These are phyloP conservation scores for Thyatira batis DNA, from an alignment of 2,888 invertebrate species.

Conservation along the genomic window DNA sequence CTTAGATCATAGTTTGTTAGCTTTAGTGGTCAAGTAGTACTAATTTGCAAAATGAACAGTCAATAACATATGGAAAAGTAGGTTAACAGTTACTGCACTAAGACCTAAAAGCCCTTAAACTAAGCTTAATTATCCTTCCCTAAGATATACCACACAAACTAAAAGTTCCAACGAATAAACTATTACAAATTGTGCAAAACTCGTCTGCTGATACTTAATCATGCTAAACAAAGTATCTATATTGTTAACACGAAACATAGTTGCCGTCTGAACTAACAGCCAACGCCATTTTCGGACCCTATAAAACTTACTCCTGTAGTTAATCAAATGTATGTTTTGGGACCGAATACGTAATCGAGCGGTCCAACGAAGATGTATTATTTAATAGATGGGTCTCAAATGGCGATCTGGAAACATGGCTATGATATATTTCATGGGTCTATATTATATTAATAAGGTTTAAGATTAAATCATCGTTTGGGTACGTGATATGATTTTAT, in stretches of 20 bases:
- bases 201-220: slow-evolving; percentile 15
- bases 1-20: too few species aligned
- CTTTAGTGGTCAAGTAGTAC: too few species aligned
- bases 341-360: slow-evolving; percentile 40
- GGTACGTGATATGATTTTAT: neutral
- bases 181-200: neutral
- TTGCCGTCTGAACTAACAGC: slow-evolving; percentile 12
- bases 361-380: slow-evolving; percentile 5
- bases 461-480: neutral
- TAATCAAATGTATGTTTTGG: slow-evolving; percentile 57
- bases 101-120: too few species aligned
- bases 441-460: neutral
- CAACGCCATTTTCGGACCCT: slow-evolving; percentile 20
- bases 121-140: too few species aligned
- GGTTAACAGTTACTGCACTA: too few species aligned
- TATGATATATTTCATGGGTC: neutral
- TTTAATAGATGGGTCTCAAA: neutral
- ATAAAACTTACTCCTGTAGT: slow-evolving; percentile 46
- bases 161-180: neutral
- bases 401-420: neutral
- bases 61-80: too few species aligned
- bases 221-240: slow-evolving; percentile 26
- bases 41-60: too few species aligned
- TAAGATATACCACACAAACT: too few species aligned
- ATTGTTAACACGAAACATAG: slow-evolving; percentile 27